Evolutionary conservation across 2,888 invertebrate genomes (phyloP).

Genomic region (Leptopilina drosophilae): DNA sequence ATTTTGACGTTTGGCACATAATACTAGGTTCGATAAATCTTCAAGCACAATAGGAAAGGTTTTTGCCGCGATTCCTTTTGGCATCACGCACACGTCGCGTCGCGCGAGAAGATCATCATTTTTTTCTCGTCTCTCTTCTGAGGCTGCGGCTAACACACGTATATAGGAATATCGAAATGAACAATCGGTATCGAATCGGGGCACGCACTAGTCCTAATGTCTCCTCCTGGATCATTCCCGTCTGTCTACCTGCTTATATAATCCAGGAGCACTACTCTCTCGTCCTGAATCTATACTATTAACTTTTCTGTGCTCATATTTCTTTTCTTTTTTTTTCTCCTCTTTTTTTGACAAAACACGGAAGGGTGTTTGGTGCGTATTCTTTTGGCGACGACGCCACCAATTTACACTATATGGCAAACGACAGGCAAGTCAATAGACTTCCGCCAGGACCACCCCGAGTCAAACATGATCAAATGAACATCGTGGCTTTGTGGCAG

Average conservation of each 20-base stretch:
- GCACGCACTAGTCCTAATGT: slow-evolving; percentile 30
- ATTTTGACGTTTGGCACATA: slow-evolving; percentile 40
- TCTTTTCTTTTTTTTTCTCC: background rate
- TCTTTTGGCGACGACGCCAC: slow-evolving; percentile 10
- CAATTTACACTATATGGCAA: slow-evolving; percentile 18
- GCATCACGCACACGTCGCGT: slow-evolving; percentile 30
- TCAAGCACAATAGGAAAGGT: slow-evolving; percentile 26
- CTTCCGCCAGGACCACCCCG: slow-evolving; percentile 39
- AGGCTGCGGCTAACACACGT: slow-evolving; percentile 20
- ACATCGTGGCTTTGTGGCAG: slow-evolving; percentile 21
- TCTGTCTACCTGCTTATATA: slow-evolving; percentile 34
- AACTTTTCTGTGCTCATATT: background rate
- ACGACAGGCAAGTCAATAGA: slow-evolving; percentile 32
- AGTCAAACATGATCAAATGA: slow-evolving; percentile 21
- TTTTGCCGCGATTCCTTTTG: slow-evolving; percentile 19
- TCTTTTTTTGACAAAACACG: slow-evolving; percentile 17
- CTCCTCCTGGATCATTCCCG: slow-evolving; percentile 3
- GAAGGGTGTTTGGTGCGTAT: slow-evolving; percentile 14
- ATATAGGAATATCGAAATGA: slow-evolving; percentile 28
- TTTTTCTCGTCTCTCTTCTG: background rate
- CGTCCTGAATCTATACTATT: slow-evolving; percentile 28
- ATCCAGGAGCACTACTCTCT: slow-evolving; percentile 25
- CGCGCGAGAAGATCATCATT: background rate
- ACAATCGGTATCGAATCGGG: slow-evolving; percentile 31
- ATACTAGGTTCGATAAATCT: slow-evolving; percentile 40